Base-by-base conservation (phyloP, 2,797 vertebrate genomes). In the Sebastes baramenuke region DNA sequence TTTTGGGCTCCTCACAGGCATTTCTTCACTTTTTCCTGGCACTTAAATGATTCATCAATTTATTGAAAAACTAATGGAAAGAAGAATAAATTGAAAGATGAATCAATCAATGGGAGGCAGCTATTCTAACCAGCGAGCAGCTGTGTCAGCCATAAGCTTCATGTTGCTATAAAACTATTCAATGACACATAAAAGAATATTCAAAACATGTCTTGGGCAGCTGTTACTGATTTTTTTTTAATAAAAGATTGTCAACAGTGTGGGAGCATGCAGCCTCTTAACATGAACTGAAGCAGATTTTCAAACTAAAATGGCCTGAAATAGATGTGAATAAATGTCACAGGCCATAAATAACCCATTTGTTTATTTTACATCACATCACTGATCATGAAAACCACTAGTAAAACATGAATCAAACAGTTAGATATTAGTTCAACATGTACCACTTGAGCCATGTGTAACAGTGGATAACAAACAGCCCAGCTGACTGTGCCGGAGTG, bases 401-500 rank as follows among this genome's bases (percentile, higher is more conserved):
- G 8, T 70, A 34, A 34, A 68, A 69, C 36, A 42, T 27, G 1
- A 69, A 61, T 69, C 27, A 80, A 60, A 54, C 25, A 12, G n/a
- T 30, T 29, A 52, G 56, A 27, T 29, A 18, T 59, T 36, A 36
- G 6, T 78, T 71, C 52, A 60, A 69, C 46, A 8, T 55, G 25
- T 30, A 55, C 20, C 69, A 18, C 27, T 67, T 68, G 16, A 78
- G 22, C 9, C 60, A n/a, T 36, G 54, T 65, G n/a, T 58, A 56
- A 61, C n/a, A 29, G n/a, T 54, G 24, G 30, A 73, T 71, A 38
- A 32, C 65, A 81, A 73, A 70, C 46, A 58, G 29, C 61, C 81
- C 56, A 65, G 66, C 75, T 64, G 58, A 59, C 74, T 32, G 32
- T 27, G 58, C 78, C 38, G 69, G 74, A 86, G 80, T 77, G 72